Percentiles rank a stretch among this genome's conserved stretches.
These are phyloP conservation scores for Dascyllus trimaculatus DNA, from an alignment of 2,113 vertebrate genomes.

Conservation along the genomic window DNA sequence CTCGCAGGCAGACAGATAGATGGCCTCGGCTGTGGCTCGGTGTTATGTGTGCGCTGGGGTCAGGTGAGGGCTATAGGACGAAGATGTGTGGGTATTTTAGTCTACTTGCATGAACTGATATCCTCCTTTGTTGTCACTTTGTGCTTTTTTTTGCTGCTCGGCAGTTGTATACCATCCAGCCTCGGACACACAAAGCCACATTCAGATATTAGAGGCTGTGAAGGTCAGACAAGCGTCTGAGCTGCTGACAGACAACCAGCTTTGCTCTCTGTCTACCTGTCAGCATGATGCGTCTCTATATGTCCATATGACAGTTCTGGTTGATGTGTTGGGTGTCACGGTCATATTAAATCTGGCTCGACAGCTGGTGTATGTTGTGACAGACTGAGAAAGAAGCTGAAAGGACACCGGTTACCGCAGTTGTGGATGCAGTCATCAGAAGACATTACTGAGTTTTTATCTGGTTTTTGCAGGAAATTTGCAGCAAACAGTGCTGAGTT, in stretches of 20 bases:
- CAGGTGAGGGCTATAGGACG: conserved; percentile 5
- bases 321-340: conserved; percentile 24
- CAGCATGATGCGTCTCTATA: conserved; percentile 1
- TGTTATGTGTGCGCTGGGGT: conserved; percentile 20
- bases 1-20: conserved; percentile 42
- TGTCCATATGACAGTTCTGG: conserved; percentile 36
- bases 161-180: not conserved
- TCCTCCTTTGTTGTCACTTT: conserved; percentile 11
- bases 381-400: not conserved
- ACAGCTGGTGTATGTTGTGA: conserved; percentile 22
- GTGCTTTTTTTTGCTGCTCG: not conserved
- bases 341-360: conserved; percentile 24
- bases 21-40: conserved; percentile 22
- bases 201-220: conserved; percentile 3
- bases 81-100: not conserved
- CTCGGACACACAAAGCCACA: conserved; percentile 12
- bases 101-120: conserved; percentile 1
- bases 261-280: conserved; percentile 34
- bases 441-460: conserved; percentile 2
- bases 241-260: conserved; percentile 33
- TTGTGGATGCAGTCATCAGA: conserved; percentile 3
- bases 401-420: conserved; percentile 1
- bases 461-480: conserved; percentile 7
- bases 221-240: conserved; percentile 38
- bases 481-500: not conserved